Base-by-base conservation (phyloP, 2,888 invertebrate genomes). In the Drosophila anceps region DNA sequence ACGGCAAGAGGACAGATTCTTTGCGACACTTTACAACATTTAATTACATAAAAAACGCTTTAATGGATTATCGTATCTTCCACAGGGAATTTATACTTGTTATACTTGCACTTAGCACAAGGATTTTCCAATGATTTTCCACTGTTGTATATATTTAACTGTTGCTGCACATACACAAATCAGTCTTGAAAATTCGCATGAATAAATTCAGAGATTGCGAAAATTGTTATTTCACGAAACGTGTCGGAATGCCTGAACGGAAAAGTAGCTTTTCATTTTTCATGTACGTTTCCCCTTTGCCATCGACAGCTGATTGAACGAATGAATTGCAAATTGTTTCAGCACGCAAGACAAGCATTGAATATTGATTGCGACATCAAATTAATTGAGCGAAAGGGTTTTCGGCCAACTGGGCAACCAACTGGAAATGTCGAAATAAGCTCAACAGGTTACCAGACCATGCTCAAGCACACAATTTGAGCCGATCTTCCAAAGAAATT, bases 341-440 rank as follows among this genome's bases (percentile, higher is more conserved):
- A 63, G 69, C 44, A 58, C 53, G 69, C 27, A 60, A 43, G 60
- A 41, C 55, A 67, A 55, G 59, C 48, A 33, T 54, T 63, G 51
- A 58, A 73, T 60, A 76, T 77, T 75, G 85, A 87, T 69, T 80
- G 71, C 64, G 76, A 70, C 65, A 69, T 46, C 48, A 78, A 74
- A 50, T 78, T 87, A 89, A 87, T 89, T 89, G 90, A 87, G 75
- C 62, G 78, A 58, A 89, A 84, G 54, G 62, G 55, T 55, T 58
- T 57, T 66, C 55, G 37, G 10, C 15, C 20, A 51, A 46, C 29
- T 48, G 62, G 15, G 29, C 70, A 79, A 48, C 55, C 69, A 39
- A 39, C 57, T 66, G 70, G 53, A 75, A 70, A 53, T 72, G 24
- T 59, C 44, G 44, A 33, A 55, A 55, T 12, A 41, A 54, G 50